Conservation (phyloP, 2,797 vertebrate genomes). For the Etheostoma nigrum region DNA sequence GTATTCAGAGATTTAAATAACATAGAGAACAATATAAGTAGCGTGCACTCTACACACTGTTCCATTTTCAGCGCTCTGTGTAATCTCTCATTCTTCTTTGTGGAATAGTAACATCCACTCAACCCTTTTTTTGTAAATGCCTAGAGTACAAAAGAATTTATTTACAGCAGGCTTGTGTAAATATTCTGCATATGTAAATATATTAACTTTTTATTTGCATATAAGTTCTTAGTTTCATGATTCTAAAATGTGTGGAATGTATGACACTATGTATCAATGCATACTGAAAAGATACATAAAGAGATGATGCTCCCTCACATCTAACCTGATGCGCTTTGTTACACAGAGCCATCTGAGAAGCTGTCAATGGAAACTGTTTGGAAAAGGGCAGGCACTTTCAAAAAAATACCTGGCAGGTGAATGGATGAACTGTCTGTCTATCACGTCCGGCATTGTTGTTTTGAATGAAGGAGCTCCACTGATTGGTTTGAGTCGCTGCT, state of each 20-base stretch:
- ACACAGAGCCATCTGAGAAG: no score
- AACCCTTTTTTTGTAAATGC: constrained; percentile 44
- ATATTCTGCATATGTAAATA: constrained; percentile 28
- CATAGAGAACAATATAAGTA: constrained; percentile 73
- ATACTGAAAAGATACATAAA: constrained; percentile 1
- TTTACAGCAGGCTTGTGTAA: constrained; percentile 34
- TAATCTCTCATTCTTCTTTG: constrained; percentile 63
- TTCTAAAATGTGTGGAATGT: not conserved
- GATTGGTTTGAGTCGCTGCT: no score
- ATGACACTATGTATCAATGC: not conserved
- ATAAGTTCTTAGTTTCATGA: constrained; percentile 20
- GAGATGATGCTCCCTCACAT: constrained; percentile 7
- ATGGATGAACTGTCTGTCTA: no score
- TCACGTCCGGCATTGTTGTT: no score
- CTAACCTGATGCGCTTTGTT: not conserved
- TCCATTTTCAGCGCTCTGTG: constrained; percentile 62
- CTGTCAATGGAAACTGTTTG: no score
- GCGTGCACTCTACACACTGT: constrained; percentile 54
- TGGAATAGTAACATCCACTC: constrained; percentile 60
- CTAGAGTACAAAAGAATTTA: constrained; percentile 46
- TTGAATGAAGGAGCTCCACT: no score
- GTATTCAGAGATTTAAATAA: constrained; percentile 82
- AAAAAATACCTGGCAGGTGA: no score
- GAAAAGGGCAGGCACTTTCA: no score
- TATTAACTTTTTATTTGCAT: constrained; percentile 33